Evolutionary conservation across 2,797 vertebrate species (phyloP).

Genomic region (Picus viridis): DNA sequence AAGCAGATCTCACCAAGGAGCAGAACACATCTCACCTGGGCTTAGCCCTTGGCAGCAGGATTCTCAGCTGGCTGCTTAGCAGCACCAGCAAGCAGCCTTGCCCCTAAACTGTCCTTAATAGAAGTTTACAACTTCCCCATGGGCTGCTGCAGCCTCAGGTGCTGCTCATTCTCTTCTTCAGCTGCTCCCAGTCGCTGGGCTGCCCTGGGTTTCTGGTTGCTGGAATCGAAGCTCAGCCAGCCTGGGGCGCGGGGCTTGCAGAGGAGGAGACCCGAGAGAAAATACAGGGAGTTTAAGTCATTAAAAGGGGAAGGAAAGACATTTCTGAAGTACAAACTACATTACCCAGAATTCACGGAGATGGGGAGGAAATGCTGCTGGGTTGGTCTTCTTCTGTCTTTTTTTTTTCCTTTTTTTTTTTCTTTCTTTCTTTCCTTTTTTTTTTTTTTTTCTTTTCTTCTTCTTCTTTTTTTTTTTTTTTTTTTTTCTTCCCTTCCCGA

Average conservation of each 20-base stretch:
- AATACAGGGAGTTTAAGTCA: fast-evolving
- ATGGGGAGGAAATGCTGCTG: constrained; percentile 51
- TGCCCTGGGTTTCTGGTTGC: neutral
- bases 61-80: neutral
- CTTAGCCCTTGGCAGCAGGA: too few species aligned
- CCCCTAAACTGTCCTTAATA: neutral
- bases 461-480: too few species aligned
- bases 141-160: neutral
- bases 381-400: too few species aligned
- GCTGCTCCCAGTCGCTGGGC: neutral
- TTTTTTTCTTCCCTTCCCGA: neutral
- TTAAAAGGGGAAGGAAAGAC: too few species aligned
- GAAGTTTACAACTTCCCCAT: neutral
- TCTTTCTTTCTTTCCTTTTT: too few species aligned
- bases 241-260: neutral
- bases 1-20: too few species aligned
- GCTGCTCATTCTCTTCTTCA: neutral
- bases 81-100: neutral
- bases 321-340: constrained; percentile 64
- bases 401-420: too few species aligned
- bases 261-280: neutral
- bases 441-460: too few species aligned
- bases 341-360: constrained; percentile 76
- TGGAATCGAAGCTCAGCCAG: neutral
- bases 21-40: too few species aligned